Percentiles rank a stretch among this genome's conserved stretches.
These are phyloP conservation scores for Psilopsiagon aymara DNA, from an alignment of 2,113 vertebrate species.

Conservation along the genomic window DNA sequence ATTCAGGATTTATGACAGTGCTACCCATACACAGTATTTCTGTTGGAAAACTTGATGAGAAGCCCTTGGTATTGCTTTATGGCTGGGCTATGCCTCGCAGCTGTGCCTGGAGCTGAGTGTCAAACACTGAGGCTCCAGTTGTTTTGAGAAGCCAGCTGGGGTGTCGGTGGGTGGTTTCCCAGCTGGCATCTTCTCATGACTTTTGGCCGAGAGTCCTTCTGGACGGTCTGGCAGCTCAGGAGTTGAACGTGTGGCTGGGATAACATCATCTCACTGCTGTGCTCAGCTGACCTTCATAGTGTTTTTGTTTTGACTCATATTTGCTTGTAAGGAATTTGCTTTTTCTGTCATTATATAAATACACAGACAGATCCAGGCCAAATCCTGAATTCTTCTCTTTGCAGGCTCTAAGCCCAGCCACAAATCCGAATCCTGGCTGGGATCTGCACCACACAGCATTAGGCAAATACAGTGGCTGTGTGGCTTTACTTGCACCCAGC, in stretches of 20 bases:
- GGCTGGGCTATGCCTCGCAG: constrained; percentile 10
- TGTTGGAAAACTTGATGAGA: neutral
- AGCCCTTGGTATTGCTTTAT: neutral
- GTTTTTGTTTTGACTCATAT: constrained; percentile 65
- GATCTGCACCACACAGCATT: neutral
- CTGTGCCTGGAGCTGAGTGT: constrained; percentile 21
- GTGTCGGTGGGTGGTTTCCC: constrained; percentile 54
- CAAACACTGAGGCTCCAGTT: constrained; percentile 25
- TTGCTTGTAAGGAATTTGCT: constrained; percentile 50
- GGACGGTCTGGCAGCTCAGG: neutral
- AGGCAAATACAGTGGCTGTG: neutral
- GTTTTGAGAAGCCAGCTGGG: constrained; percentile 62
- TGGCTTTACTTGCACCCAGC: accelerated
- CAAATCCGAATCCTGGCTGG: neutral
- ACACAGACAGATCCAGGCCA: constrained; percentile 6
- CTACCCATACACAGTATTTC: neutral
- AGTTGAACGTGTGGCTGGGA: neutral
- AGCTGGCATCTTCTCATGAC: constrained; percentile 53
- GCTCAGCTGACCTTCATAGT: constrained; percentile 50
- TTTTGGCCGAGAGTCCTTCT: neutral
- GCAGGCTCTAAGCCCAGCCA: constrained; percentile 11
- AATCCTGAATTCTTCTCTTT: neutral
- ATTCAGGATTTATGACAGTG: neutral
- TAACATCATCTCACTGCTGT: constrained; percentile 27
- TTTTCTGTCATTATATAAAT: constrained; percentile 45